Conservation (phyloP, 2,797 vertebrate genomes). For the Bovichtus diacanthus region DNA sequence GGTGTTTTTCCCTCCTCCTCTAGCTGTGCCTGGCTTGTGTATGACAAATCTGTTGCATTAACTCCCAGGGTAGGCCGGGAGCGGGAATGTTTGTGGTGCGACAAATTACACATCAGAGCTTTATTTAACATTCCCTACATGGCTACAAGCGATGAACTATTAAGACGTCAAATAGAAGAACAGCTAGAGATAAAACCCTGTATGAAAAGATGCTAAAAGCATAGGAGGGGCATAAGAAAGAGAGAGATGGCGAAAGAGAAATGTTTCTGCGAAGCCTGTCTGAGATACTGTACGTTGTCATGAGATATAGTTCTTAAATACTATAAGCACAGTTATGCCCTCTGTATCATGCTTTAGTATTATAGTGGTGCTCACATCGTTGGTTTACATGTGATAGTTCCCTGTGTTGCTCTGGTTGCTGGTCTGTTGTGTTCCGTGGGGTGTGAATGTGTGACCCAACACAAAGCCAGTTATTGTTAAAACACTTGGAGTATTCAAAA, state of each 20-base stretch:
- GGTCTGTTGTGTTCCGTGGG: neutral
- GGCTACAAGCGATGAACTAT: conserved; percentile 80
- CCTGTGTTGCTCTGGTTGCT: conserved; percentile 1
- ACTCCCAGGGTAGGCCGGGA: conserved; percentile 80
- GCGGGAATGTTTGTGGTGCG: conserved; percentile 80
- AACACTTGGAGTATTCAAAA: neutral
- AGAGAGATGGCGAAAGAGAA: neutral
- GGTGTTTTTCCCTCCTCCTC: conserved; percentile 62
- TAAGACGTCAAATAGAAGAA: conserved; percentile 78
- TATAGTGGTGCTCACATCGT: neutral
- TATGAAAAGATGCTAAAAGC: conserved; percentile 68
- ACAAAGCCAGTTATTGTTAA: neutral
- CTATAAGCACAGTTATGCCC: neutral
- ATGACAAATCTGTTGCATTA: conserved; percentile 85
- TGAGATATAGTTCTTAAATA: conserved; percentile 16
- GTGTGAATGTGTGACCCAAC: neutral
- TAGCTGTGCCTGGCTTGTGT: conserved; percentile 73
- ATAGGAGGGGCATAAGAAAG: conserved; percentile 35
- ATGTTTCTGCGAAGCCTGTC: conserved; percentile 6
- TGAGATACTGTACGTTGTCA: conserved; percentile 12
- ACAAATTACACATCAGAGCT: conserved; percentile 83
- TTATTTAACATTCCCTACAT: conserved; percentile 82
- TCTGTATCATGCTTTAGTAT: neutral
- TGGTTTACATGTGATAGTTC: neutral
- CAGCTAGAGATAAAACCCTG: conserved; percentile 61